Percentiles rank a stretch among this genome's conserved stretches.
These are phyloP conservation scores for Rhodeus uyekii DNA, from an alignment of 2,797 vertebrate species.

Conservation along the genomic window DNA sequence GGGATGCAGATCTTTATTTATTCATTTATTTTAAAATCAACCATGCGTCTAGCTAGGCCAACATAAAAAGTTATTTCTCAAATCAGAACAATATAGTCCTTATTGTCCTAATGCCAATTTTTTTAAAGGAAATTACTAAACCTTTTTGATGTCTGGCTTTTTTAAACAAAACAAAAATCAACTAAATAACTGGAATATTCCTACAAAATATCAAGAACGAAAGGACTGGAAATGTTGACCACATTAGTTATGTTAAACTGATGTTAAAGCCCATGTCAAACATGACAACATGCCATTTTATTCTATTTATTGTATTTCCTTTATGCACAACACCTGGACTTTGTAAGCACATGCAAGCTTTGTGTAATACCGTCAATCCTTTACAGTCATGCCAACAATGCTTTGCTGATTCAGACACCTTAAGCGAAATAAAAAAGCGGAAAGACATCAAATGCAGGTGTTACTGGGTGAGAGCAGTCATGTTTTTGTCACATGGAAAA, in stretches of 20 bases:
- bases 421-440: neutral
- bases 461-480: neutral
- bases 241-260: too few species aligned
- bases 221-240: too few species aligned
- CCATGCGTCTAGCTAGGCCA: neutral
- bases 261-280: neutral
- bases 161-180: neutral
- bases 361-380: neutral
- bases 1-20: neutral
- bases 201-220: too few species aligned
- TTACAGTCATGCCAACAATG: neutral
- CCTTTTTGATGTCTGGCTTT: neutral
- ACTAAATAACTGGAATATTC: too few species aligned
- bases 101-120: neutral
- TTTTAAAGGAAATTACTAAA: neutral
- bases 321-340: conserved; percentile 13
- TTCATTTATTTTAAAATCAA: neutral
- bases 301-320: neutral
- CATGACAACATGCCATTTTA: neutral
- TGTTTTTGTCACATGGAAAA: neutral
- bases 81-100: neutral
- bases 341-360: conserved; percentile 14
- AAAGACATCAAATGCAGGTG: neutral
- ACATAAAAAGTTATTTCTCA: neutral
- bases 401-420: conserved; percentile 4